phyloP scores from a whole-genome alignment of 1,140 invertebrate genomes.

The Apis mellifera region Amel_HAv3.1 CM009944.2:10490501-10491000 shows the following conservation, averaged over 20 bases:
- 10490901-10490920: no score
- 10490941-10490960: background rate
- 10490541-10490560: conserved; percentile 73
- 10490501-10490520: conserved; percentile 80
- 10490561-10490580: background rate
- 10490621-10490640: conserved; percentile 34
- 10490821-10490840: no score
- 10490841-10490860: no score
- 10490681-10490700: background rate
- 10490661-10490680: background rate
- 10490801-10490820: background rate
- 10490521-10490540: conserved; percentile 79
- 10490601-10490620: conserved; percentile 56
- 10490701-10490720: background rate
- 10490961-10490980: background rate
- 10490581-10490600: conserved; percentile 2
- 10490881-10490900: no score
- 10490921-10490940: no score
- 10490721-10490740: conserved; percentile 10
- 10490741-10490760: conserved; percentile 19
- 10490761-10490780: conserved; percentile 8
- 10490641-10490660: background rate
- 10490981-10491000: background rate
- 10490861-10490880: no score
- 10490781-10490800: background rate